A percentile compares a stretch with the other conserved stretches of the same genome.
Evolutionary conservation across 1,140 invertebrate genomes (phyloP).

Genomic region (Pogonomyrmex barbatus): DNA sequence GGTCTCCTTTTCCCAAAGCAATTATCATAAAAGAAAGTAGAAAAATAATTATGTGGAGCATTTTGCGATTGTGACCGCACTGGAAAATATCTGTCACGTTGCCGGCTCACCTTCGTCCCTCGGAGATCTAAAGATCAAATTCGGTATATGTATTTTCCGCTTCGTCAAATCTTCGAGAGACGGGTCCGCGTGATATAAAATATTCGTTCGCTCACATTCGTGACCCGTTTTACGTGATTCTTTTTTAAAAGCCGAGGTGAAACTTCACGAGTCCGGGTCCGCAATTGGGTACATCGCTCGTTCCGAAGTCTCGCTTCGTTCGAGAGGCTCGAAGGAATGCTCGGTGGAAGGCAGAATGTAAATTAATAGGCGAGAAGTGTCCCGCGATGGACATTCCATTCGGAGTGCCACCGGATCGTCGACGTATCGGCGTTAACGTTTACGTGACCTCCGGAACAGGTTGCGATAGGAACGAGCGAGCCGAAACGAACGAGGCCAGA

Average conservation of each 20-base stretch:
- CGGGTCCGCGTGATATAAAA: neutral
- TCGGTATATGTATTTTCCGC: neutral
- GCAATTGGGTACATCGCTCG: neutral
- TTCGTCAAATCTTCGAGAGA: neutral
- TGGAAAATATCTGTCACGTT: neutral
- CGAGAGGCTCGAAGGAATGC: neutral
- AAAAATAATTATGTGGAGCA: neutral
- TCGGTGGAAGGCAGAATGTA: conserved; percentile 8
- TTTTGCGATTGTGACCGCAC: neutral
- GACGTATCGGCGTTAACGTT: neutral
- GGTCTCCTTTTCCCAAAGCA: neutral
- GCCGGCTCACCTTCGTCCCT: neutral
- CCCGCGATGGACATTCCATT: neutral
- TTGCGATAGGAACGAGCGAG: neutral
- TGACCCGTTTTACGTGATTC: neutral
- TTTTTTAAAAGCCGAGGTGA: neutral
- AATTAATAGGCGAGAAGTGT: conserved; percentile 38
- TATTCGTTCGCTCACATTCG: neutral
- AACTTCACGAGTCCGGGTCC: neutral
- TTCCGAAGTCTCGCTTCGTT: neutral
- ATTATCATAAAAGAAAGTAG: neutral
- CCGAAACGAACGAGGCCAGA: conserved; percentile 14
- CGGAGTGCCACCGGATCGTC: neutral
- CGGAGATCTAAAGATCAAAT: neutral
- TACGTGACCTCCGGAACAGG: conserved; percentile 29